A percentile compares a stretch with the other conserved stretches of the same genome.
These are phyloP conservation scores for Hydra vulgaris DNA, from an alignment of 30 jellyfish, hydroid and myxozoan species.

Conservation along the genomic window DNA sequence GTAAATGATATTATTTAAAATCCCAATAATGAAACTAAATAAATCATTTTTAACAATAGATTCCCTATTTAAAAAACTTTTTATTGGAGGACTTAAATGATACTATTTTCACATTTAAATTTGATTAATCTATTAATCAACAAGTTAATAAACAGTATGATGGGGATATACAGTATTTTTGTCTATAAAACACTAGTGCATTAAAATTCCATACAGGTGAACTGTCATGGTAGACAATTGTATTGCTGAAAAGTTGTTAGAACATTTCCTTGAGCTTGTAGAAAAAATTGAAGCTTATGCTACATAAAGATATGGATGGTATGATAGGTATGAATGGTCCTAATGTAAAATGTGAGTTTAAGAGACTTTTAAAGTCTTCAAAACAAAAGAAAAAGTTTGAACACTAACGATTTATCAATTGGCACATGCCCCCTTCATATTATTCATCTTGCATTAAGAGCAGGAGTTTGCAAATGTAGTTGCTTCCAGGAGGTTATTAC, in stretches of 20 bases:
- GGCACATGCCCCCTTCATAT: neutral
- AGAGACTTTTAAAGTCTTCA: neutral
- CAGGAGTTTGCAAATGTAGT: neutral
- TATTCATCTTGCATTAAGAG: neutral
- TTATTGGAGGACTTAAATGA: neutral
- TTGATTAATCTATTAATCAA: neutral
- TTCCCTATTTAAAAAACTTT: neutral
- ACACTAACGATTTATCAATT: neutral
- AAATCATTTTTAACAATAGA: too few species aligned
- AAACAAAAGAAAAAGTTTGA: neutral
- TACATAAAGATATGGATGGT: neutral
- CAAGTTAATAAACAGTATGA: neutral
- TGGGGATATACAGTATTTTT: neutral
- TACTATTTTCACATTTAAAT: neutral
- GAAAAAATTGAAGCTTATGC: neutral
- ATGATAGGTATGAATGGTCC: too few species aligned
- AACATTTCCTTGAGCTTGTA: neutral
- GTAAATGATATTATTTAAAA: too few species aligned
- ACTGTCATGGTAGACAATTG: neutral
- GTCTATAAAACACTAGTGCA: neutral
- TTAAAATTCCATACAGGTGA: neutral
- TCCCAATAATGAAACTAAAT: too few species aligned
- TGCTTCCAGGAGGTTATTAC: neutral
- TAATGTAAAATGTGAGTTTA: neutral
- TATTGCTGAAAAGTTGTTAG: neutral